A percentile compares a stretch with the other conserved stretches of the same genome.
Evolutionary conservation across 2,888 invertebrate genomes (phyloP).

Genomic region (Phengaris arion): DNA sequence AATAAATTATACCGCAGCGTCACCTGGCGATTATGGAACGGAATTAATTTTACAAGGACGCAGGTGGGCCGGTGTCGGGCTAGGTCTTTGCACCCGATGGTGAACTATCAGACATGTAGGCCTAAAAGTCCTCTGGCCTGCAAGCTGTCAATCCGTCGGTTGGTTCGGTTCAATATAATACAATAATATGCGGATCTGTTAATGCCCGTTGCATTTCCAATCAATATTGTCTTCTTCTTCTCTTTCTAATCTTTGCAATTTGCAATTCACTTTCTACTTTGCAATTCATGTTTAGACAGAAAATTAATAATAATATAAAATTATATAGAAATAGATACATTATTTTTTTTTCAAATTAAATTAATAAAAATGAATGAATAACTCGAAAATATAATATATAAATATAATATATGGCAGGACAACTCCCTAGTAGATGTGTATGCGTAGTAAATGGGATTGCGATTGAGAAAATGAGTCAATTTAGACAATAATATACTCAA

Average conservation of each 20-base stretch:
- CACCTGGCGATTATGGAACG: constrained; percentile 44
- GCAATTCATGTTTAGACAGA: constrained; percentile 9
- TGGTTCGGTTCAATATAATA: constrained; percentile 28
- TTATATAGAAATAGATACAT: too few species aligned
- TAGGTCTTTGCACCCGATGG: neutral
- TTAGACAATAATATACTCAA: neutral
- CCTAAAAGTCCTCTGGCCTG: neutral
- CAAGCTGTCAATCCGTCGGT: neutral
- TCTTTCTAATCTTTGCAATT: too few species aligned
- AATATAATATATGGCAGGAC: neutral
- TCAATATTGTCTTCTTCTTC: too few species aligned
- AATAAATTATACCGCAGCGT: constrained; percentile 51
- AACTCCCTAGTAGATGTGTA: neutral
- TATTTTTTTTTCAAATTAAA: neutral
- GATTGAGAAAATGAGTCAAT: neutral
- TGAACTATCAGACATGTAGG: too few species aligned
- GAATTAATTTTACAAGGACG: constrained; percentile 50
- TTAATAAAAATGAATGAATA: neutral
- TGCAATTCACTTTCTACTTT: neutral
- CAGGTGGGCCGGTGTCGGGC: constrained; percentile 33
- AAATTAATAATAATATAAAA: neutral
- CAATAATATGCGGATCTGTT: constrained; percentile 27
- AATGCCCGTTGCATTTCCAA: neutral
- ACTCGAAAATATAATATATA: neutral
- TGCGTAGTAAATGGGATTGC: too few species aligned